Percentiles rank a stretch among this genome's conserved stretches.
These are phyloP conservation scores for Dasysyrphus albostriatus DNA, from an alignment of 2,888 invertebrate genomes.

Conservation along the genomic window DNA sequence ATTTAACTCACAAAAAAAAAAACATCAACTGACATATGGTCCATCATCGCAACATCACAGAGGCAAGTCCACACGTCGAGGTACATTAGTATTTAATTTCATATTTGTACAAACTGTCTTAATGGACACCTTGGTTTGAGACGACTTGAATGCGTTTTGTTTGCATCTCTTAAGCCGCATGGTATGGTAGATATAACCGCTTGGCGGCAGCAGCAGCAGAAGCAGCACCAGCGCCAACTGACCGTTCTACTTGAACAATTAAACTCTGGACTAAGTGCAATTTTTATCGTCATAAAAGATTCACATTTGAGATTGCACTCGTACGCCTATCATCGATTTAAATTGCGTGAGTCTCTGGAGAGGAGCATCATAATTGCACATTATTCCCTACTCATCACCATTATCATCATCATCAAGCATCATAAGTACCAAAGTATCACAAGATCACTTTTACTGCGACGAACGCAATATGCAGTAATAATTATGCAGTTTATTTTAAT, in stretches of 20 bases:
- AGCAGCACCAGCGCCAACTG: constrained; percentile 9
- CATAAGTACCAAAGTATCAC: constrained; percentile 50
- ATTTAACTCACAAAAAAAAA: constrained; percentile 3
- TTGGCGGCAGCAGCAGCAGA: no score
- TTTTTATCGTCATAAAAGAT: constrained; percentile 53
- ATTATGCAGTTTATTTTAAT: constrained; percentile 74
- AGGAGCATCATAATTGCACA: constrained; percentile 52
- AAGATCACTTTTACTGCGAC: constrained; percentile 55
- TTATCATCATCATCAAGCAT: constrained; percentile 71
- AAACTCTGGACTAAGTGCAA: constrained; percentile 67
- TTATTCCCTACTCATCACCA: constrained; percentile 73
- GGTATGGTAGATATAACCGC: no score
- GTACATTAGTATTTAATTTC: constrained; percentile 75
- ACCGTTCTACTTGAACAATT: constrained; percentile 67
- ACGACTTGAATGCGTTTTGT: constrained; percentile 43
- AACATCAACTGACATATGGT: constrained; percentile 28
- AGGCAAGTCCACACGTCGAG: constrained; percentile 54
- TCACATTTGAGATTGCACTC: constrained; percentile 40
- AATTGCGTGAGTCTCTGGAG: constrained; percentile 53
- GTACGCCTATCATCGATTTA: constrained; percentile 66
- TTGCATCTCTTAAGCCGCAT: constrained; percentile 49
- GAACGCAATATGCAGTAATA: constrained; percentile 22
- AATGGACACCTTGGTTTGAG: constrained; percentile 67
- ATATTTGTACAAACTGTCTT: constrained; percentile 76
- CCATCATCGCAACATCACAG: constrained; percentile 39